phyloP scores from a whole-genome alignment of 1,140 invertebrate genomes.

The Drosophila fuyamai region DNA sequence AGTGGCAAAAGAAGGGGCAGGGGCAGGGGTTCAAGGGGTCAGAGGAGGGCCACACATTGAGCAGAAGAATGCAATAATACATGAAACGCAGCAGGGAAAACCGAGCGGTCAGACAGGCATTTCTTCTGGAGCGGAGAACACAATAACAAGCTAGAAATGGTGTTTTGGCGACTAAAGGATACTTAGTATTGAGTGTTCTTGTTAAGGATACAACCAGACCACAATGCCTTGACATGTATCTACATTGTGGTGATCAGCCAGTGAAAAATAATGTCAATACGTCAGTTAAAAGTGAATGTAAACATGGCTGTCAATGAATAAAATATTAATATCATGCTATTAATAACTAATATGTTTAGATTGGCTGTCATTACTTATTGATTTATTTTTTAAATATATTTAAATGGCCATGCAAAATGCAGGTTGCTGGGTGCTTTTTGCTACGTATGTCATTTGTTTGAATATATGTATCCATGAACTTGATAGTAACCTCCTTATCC shows the following conservation, averaged over 20 bases:
- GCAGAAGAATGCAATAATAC: slow-evolving; percentile 75
- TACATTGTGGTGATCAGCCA: neutral
- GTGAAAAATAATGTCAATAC: neutral
- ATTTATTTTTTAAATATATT: too few species aligned
- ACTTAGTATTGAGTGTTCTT: slow-evolving; percentile 12
- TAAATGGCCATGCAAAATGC: too few species aligned
- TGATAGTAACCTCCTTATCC: neutral
- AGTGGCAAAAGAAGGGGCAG: neutral
- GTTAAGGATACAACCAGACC: too few species aligned
- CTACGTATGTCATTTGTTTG: too few species aligned
- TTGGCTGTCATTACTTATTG: too few species aligned
- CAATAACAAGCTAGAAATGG: slow-evolving; percentile 27
- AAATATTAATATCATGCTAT: too few species aligned
- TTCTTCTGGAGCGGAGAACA: slow-evolving; percentile 8
- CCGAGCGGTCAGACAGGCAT: slow-evolving; percentile 32
- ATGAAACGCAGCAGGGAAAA: slow-evolving; percentile 51
- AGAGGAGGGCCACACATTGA: slow-evolving; percentile 54
- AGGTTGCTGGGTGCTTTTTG: too few species aligned
- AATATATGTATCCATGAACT: too few species aligned
- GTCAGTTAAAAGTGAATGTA: too few species aligned
- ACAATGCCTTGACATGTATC: too few species aligned
- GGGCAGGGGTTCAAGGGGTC: neutral
- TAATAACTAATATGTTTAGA: too few species aligned
- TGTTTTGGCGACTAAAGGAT: slow-evolving; percentile 14
- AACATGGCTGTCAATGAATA: too few species aligned